Base-by-base conservation (phyloP, 2,113 vertebrate genomes). In the Lophotis ruficrista region DNA sequence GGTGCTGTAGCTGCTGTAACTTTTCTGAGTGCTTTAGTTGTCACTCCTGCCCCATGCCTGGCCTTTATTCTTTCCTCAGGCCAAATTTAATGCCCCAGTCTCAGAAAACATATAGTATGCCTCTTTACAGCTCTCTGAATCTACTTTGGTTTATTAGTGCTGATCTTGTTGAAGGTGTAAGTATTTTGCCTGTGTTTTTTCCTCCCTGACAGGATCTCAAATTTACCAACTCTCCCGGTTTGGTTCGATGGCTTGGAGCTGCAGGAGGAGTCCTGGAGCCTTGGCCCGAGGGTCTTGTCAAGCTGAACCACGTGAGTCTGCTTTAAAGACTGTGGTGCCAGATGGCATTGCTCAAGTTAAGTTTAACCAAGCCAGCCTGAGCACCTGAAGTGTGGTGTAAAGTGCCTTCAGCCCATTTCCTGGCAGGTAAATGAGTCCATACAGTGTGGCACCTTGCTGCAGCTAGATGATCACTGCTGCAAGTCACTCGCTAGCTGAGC, bases 361-460 rank as follows among this genome's bases (percentile, higher is more conserved):
- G 35, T 21, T 86, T 43, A 83, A 37, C 45, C 27, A 65, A 61
- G 53, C 11, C 68, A 89, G 58, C 35, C 31, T 38, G 47, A 68
- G n/a, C 8, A 38, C 58, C 80, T 76, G 33, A 31, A 87, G 60
- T 7, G 28, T 1, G 0, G 9, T 22, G 31, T n/a, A 38, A 68
- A 27, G 21, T 48, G 38, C 38, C 41, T 89, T 60, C 75, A 71
- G 6, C 20, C 23, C 64, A 19, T 25, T 90, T 57, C 57, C 71
- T 54, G 54, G 21, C 30, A 58, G 69, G 45, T 33, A 61, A 56
- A 61, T 27, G 17, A 72, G 37, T 51, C n/a, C 33, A 12, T 6
- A 23, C 0, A 0, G n/a, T 38, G 21, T 1, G 2, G 41, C 41
- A 53, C 33, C 5, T 69, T 48, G 28, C 77, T 65, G 62, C n/a